Base-by-base conservation (phyloP, 2,888 invertebrate species). In the Eilema griseolum region DNA sequence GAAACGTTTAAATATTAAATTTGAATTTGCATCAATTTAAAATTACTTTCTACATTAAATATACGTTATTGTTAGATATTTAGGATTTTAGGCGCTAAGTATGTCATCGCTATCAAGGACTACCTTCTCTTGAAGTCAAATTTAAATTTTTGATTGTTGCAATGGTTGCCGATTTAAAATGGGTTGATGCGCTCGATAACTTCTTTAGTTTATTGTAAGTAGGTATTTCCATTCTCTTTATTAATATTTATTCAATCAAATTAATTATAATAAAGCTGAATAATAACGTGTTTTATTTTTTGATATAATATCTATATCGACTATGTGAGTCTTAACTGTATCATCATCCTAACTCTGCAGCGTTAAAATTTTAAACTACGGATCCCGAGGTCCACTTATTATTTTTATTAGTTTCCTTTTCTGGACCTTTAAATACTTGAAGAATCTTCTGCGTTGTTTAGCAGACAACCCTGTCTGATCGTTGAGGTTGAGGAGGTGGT, bases 41-140 rank as follows among this genome's bases (percentile, higher is more conserved):
- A 52, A n/a, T 52, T 52, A 52, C 52, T 52, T 52, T 52, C 52
- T 52, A n/a, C 20, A 52, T 52, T 52, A 52, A 52, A 52, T 52
- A n/a, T 52, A 52, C n/a, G 46, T 52, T 52, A 52, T n/a, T n/a
- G 52, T 52, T 52, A 52, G n/a, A 52, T n/a, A 10, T 52, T n/a
- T 52, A 52, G 52, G 52, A 52, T n/a, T 52, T 52, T 52, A 52
- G 52, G 52, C 52, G 52, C 10, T 52, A 70, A 68, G 74, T 72
- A 52, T 52, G 52, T 52, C n/a, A 52, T 52, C 52, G n/a, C 52
- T 10, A n/a, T 52, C 52, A 52, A 52, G 52, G 52, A 52, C 52
- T 52, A 52, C 52, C 52, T 52, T 52, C 46, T 46, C 66, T 69
- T 41, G 65, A 69, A 61, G 57, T 41, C 37, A 61, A 66, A 62